Conservation (phyloP, 2,797 vertebrate species). For the Ambastaia sidthimunki region DNA sequence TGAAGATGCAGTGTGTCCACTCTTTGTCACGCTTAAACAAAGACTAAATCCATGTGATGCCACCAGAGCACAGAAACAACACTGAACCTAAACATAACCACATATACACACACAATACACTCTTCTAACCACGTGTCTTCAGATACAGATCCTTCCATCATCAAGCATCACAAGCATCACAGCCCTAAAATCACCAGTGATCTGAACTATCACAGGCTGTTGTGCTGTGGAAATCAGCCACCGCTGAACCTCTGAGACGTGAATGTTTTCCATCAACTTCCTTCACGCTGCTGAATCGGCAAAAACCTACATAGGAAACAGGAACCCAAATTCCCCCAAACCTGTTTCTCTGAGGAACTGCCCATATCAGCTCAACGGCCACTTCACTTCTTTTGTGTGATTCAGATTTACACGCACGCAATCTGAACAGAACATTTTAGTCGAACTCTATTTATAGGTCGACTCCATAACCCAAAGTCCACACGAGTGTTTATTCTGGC, state of each 20-base stretch:
- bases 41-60: neutral
- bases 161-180: neutral
- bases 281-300: neutral
- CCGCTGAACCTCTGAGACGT: neutral
- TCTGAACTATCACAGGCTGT: neutral
- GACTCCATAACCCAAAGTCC: conserved; percentile 4
- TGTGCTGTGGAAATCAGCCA: neutral
- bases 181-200: conserved; percentile 3
- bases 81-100: neutral
- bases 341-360: neutral
- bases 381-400: neutral
- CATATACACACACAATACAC: too few relatives aligned
- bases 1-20: neutral
- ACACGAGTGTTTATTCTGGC: conserved; percentile 40
- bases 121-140: too few relatives aligned
- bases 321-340: neutral
- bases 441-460: neutral
- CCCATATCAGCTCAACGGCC: neutral
- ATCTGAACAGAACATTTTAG: neutral
- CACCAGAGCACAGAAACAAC: neutral
- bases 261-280: conserved; percentile 22
- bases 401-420: neutral
- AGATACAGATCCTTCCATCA: too few relatives aligned
- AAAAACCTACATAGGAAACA: neutral
- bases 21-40: neutral